Evolutionary conservation across 2,113 vertebrate genomes (phyloP).

Genomic region (Ctenodactylus gundi): DNA sequence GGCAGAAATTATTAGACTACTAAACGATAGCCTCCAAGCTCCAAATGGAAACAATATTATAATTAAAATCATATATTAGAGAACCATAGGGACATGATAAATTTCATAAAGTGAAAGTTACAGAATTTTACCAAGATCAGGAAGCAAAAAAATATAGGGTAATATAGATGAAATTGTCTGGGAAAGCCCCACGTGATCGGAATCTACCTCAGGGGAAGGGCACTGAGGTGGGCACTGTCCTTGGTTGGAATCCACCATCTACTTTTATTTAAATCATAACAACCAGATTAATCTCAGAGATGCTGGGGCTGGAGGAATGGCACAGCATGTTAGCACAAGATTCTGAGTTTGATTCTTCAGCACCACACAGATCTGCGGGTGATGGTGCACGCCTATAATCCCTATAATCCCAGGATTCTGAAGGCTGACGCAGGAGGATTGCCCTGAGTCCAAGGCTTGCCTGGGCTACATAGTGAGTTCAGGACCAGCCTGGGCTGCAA

Average conservation of each 20-base stretch:
- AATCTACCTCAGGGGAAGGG: background rate
- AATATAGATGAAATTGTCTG: background rate
- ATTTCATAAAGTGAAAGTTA: constrained; percentile 2
- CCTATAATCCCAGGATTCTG: no score
- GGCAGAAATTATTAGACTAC: background rate
- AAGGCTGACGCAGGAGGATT: no score
- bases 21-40: background rate
- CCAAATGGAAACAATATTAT: background rate
- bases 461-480: no score
- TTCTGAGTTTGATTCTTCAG: no score
- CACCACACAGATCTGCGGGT: no score
- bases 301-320: background rate
- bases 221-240: background rate
- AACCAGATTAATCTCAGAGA: background rate
- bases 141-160: background rate
- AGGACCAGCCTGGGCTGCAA: no score
- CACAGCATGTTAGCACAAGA: no score
- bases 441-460: no score
- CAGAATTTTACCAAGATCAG: background rate
- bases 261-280: background rate
- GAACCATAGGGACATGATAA: background rate
- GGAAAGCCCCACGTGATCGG: background rate
- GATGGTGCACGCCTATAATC: no score
- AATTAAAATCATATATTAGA: background rate
- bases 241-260: background rate